Conservation (phyloP, 2,888 invertebrate species). For the Netelia fuscicornis region DNA sequence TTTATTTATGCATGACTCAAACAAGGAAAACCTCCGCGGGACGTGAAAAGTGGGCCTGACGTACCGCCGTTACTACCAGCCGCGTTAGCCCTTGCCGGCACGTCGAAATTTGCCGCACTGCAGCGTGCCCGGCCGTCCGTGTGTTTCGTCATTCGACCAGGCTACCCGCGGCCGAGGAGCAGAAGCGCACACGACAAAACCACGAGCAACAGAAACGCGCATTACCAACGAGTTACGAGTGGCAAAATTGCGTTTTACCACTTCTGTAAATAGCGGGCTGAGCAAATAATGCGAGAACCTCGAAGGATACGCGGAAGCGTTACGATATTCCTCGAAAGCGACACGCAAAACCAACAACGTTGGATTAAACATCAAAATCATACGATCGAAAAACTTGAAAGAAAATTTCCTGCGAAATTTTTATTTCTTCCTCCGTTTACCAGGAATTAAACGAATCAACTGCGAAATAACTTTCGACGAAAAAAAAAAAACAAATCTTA, state of each 20-base stretch:
- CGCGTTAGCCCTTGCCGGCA: conserved; percentile 8
- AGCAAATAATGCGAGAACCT: conserved; percentile 46
- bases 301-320: neutral
- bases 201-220: conserved; percentile 34
- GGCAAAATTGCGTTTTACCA: conserved; percentile 28
- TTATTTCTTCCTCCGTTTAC: no score
- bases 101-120: conserved; percentile 64
- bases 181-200: conserved; percentile 17
- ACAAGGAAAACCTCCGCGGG: conserved; percentile 48
- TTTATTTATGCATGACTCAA: conserved; percentile 64
- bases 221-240: conserved; percentile 3
- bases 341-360: neutral
- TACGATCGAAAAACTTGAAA: neutral
- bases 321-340: neutral
- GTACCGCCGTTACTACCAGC: conserved; percentile 44
- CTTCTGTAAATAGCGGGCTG: conserved; percentile 31
- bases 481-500: neutral
- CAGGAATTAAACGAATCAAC: no score
- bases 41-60: conserved; percentile 59
- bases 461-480: neutral
- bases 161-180: conserved; percentile 23
- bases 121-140: conserved; percentile 56
- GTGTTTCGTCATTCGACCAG: conserved; percentile 56
- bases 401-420: neutral
- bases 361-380: neutral